phyloP scores from a whole-genome alignment of 2,888 invertebrate genomes.

The Timema podura region DNA sequence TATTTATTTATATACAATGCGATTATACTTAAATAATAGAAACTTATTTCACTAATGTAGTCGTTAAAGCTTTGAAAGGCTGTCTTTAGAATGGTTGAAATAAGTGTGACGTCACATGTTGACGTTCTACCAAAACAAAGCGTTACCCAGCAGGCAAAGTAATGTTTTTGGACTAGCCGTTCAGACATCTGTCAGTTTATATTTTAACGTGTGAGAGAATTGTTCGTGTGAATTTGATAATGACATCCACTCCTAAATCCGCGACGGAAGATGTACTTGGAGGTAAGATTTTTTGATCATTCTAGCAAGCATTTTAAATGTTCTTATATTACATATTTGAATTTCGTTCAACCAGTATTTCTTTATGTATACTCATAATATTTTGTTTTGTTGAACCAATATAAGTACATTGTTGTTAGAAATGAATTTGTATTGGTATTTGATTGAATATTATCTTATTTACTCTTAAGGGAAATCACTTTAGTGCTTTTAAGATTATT shows the following conservation, averaged over 20 bases:
- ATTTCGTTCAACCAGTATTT: no score
- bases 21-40: not conserved
- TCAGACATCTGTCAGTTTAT: slow-evolving; percentile 24
- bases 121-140: slow-evolving; percentile 33
- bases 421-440: no score
- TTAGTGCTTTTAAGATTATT: no score
- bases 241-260: slow-evolving; percentile 33
- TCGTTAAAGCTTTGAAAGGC: slow-evolving; percentile 12
- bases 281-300: slow-evolving; percentile 22
- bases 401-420: no score
- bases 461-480: no score
- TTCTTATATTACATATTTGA: no score
- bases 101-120: slow-evolving; percentile 29
- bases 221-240: slow-evolving; percentile 21
- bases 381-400: no score
- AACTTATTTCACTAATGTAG: not conserved
- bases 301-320: no score
- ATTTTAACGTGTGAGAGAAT: slow-evolving; percentile 6
- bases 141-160: slow-evolving; percentile 22
- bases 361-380: no score
- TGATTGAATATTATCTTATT: no score
- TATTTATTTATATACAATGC: no score
- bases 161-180: slow-evolving; percentile 13
- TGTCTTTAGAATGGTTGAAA: slow-evolving; percentile 18
- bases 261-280: slow-evolving; percentile 30